Base-by-base conservation (phyloP, 2,888 invertebrate species). In the Hydrotaea diabolus region DNA sequence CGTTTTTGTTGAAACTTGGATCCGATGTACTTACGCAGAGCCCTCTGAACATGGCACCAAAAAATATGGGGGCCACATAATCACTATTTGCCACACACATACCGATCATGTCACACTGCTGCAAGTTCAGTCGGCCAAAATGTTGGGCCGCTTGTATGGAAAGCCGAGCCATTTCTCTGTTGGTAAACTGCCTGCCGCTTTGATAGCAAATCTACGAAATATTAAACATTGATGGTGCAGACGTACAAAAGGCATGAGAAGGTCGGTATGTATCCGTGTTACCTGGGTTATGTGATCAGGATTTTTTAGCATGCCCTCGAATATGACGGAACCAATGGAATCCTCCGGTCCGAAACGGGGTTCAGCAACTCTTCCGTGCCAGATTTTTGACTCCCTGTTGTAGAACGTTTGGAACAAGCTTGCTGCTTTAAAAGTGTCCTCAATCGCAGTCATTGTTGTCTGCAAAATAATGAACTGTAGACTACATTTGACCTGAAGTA, bases 21-120 rank as follows among this genome's bases (percentile, higher is more conserved):
- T 87, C 87, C 46, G 87, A 73, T 7, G 86, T 80, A 62, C 86
- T 88, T 8, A 87, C 21, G 21, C 83, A 76, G n/a, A 86, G 57
- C 4, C 88, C 88, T 43, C 79, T 69, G 15, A 86, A 55, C 57
- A 87, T 77, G 1, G 84, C 82, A 11, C 86, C 88, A 69, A 87
- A 86, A 13, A 85, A 77, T n/a, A 87, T n/a, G 8, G 87, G 87
- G 19, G 87, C 85, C 19, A 88, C 69, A 82, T 85, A 86, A 62
- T 87, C 86, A 53, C 85, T 85, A 76, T 88, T 88, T n/a, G 36
- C 73, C 15, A 86, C 87, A 26, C 86, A 80, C 17, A 87, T 43
- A 11, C 88, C 87, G 57, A 87, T 85, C 3, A 88, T 64, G 66
- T 87, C 86, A 13, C 80, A 72, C 39, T 87, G 86, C 39, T 77